A percentile compares a stretch with the other conserved stretches of the same genome.
Evolutionary conservation across 2,888 invertebrate genomes (phyloP).

Genomic region (Parnassius apollo): DNA sequence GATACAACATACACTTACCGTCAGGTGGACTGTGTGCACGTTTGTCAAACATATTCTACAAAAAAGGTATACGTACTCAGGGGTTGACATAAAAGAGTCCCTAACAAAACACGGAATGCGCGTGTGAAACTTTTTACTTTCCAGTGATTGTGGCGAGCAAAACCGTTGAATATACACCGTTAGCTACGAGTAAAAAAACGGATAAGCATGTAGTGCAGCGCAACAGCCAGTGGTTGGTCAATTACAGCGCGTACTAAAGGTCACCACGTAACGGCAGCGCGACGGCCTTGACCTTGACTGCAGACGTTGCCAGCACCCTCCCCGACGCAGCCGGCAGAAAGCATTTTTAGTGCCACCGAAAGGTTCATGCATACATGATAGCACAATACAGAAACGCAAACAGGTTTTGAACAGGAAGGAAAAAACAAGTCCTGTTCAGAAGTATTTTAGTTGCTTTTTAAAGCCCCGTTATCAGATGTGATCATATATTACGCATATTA

Average conservation of each 20-base stretch:
- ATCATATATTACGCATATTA: no score
- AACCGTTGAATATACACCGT: conserved; percentile 2
- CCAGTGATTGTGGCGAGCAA: neutral
- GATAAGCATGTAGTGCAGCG: neutral
- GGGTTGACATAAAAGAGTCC: no score
- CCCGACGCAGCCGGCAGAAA: conserved; percentile 1
- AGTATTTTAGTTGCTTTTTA: no score
- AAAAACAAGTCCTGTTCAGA: no score
- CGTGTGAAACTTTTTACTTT: no score
- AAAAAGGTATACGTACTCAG: no score
- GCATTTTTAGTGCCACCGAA: neutral
- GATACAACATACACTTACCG: no score
- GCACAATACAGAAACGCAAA: neutral
- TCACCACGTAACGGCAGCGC: conserved; percentile 5
- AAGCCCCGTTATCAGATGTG: no score
- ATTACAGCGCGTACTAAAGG: conserved; percentile 8
- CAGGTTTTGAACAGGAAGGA: no score
- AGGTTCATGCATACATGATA: neutral
- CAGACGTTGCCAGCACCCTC: neutral
- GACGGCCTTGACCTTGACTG: conserved; percentile 5
- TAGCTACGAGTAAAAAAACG: neutral
- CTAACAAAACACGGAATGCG: no score
- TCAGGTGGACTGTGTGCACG: no score
- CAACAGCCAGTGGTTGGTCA: neutral
- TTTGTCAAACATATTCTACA: no score